Conservation (phyloP, 2,113 vertebrate genomes). For the Panurus biarmicus region DNA sequence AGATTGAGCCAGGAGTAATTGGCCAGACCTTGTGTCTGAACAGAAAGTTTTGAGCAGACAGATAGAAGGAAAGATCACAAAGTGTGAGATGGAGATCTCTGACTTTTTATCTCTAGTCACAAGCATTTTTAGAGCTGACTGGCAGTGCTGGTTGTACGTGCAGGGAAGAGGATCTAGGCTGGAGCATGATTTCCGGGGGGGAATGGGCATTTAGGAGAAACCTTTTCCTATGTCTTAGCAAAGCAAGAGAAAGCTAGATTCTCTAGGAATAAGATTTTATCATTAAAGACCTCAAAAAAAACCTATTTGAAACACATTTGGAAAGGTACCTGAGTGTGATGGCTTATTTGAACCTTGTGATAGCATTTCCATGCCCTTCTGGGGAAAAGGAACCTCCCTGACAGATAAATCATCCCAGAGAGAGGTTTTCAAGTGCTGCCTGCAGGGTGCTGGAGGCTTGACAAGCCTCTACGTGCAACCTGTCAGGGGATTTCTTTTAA, state of each 20-base stretch:
- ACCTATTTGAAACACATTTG: neutral
- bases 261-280: neutral
- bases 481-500: neutral
- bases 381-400: neutral
- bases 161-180: neutral
- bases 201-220: neutral
- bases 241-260: neutral
- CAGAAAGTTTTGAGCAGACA: neutral
- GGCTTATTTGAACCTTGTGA: neutral
- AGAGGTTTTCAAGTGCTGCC: neutral
- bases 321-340: neutral
- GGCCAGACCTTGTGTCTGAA: neutral
- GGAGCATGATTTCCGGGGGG: neutral
- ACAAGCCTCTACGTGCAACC: neutral
- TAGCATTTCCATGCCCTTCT: neutral
- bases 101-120: neutral
- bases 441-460: neutral
- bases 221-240: neutral
- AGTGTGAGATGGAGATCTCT: neutral
- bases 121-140: neutral
- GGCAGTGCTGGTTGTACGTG: fast-evolving
- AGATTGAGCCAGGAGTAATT: neutral
- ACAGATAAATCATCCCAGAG: neutral
- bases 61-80: neutral
- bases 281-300: neutral